Base-by-base conservation (phyloP, 2,797 vertebrate species). In the Peromyscus eremicus region DNA sequence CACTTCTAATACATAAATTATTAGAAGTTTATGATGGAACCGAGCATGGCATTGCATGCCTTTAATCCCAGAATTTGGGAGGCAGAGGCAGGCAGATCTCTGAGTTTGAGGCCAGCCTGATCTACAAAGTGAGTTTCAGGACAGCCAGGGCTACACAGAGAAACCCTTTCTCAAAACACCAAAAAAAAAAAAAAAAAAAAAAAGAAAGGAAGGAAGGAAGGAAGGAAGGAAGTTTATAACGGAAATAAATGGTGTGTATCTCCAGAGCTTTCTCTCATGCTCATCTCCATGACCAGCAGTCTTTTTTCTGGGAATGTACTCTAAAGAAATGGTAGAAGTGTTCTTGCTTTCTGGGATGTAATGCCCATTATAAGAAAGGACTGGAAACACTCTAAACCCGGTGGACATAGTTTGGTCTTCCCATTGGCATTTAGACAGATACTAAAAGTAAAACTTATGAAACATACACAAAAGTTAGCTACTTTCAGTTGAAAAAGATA, bases 401-500 rank as follows among this genome's bases (percentile, higher is more conserved):
- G n/a, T n/a, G n/a, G n/a, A n/a, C n/a, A n/a, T n/a, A 81, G 17
- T 64, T 0, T 84, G 37, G 3, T 86, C 32, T 57, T 90, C 76
- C 34, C 66, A 62, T 86, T n/a, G n/a, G n/a, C n/a, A n/a, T n/a
- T n/a, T n/a, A n/a, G n/a, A n/a, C n/a, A n/a, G n/a, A n/a, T n/a
- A 70, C 57, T 94, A 88, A 94, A 62, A 96, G 49, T 32, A 94
- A 88, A 25, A 11, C 5, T 91, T 91, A 77, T 88, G n/a, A 96
- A 87, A 80, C 52, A 81, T 57, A 62, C 0, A 2, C 21, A 25
- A 79, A 91, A 89, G 9, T 57, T 79, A 73, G 8, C 0, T 75
- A 68, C 40, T 64, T 89, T 25, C 62, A 90, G 32, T 76, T 60
- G 29, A 46, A 70, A 29, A 34, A 64, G 52, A 77, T 17, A 57